Evolutionary conservation across 2,888 invertebrate genomes (phyloP).

Genomic region (Heliconius ethilla): DNA sequence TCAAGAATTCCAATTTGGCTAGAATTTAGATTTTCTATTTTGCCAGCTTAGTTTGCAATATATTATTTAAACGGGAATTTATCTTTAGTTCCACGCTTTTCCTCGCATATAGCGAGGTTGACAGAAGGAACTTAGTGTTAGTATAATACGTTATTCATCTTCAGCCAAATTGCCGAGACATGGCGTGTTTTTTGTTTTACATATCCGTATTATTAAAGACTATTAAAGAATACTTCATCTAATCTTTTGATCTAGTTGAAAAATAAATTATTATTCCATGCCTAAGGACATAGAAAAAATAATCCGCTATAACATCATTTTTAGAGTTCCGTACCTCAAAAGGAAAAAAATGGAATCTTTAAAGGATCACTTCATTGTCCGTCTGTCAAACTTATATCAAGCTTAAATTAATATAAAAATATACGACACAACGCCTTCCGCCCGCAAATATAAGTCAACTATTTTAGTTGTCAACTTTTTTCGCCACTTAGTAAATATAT

Average conservation of each 20-base stretch:
- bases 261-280: not conserved
- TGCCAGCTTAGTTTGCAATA: not conserved
- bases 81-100: not conserved
- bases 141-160: not conserved
- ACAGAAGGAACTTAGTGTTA: not conserved
- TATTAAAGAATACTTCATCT: not conserved
- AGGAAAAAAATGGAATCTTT: too few relatives aligned
- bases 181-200: not conserved
- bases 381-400: too few relatives aligned
- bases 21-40: constrained; percentile 4
- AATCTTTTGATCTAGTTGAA: not conserved
- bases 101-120: not conserved
- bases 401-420: too few relatives aligned
- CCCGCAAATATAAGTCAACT: too few relatives aligned
- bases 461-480: too few relatives aligned
- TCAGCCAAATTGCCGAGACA: too few relatives aligned
- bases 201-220: too few relatives aligned
- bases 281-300: not conserved
- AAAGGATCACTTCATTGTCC: too few relatives aligned
- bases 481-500: too few relatives aligned
- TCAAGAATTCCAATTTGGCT: constrained; percentile 23
- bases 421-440: too few relatives aligned
- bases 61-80: constrained; percentile 1
- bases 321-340: not conserved
- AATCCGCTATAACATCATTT: not conserved